Conservation (phyloP, 2,113 vertebrate species). For the Bostrychus sinensis region DNA sequence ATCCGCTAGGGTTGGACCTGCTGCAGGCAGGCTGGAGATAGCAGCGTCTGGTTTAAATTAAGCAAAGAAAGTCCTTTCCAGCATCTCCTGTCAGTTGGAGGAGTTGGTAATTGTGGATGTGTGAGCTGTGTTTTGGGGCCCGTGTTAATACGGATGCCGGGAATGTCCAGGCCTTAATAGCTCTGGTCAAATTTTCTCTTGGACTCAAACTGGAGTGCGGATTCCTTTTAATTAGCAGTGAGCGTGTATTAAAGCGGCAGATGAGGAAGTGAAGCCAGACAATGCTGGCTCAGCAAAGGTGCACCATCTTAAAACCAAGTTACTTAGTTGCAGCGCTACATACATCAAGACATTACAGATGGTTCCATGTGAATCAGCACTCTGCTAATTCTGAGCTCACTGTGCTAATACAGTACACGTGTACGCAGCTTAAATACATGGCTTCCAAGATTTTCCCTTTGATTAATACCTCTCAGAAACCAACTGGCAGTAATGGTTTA, state of each 20-base stretch:
- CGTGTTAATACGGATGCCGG: constrained; percentile 38
- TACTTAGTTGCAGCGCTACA: background rate
- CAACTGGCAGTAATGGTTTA: constrained; percentile 38
- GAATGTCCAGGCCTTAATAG: constrained; percentile 48
- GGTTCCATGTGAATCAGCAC: background rate
- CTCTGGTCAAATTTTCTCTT: constrained; percentile 41
- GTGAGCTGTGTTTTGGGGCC: constrained; percentile 49
- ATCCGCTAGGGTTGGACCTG: constrained; percentile 76
- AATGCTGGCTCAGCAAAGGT: constrained; percentile 32
- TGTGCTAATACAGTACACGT: constrained; percentile 22
- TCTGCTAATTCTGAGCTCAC: constrained; percentile 7
- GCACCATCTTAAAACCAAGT: constrained; percentile 12
- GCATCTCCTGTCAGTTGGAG: constrained; percentile 22
- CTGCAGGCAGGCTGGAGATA: constrained; percentile 73
- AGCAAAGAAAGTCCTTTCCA: constrained; percentile 78
- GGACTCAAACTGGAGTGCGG: constrained; percentile 5
- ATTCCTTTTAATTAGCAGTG: constrained; percentile 56
- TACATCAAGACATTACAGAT: background rate
- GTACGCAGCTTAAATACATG: constrained; percentile 17
- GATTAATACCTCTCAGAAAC: constrained; percentile 28
- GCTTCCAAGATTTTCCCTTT: constrained; percentile 17
- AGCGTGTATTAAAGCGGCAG: constrained; percentile 36
- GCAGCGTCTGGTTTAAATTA: constrained; percentile 91
- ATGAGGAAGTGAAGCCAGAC: constrained; percentile 44
- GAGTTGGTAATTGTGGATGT: constrained; percentile 62